phyloP scores from a whole-genome alignment of 2,888 invertebrate genomes.

The Phragmatobia fuliginosa region DNA sequence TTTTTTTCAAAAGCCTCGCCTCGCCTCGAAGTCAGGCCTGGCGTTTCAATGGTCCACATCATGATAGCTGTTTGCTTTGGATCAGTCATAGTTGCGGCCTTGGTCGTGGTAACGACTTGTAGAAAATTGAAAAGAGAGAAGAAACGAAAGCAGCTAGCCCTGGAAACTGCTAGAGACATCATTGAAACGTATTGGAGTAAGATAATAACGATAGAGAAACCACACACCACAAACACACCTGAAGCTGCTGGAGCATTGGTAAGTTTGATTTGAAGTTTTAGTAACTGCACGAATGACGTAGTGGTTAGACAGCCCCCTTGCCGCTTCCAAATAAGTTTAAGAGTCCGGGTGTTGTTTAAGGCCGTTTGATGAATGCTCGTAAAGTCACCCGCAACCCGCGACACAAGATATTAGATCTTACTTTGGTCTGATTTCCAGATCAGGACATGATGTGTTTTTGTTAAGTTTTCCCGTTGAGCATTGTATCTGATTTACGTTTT shows the following conservation, averaged over 20 bases:
- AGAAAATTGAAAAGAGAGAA: conserved; percentile 92
- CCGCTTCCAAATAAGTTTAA: no score
- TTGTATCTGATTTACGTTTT: no score
- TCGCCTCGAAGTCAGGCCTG: conserved; percentile 77
- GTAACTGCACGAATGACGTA: no score
- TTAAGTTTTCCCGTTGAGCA: no score
- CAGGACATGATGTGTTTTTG: no score
- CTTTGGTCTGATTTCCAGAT: no score
- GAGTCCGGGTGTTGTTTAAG: no score
- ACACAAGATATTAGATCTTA: no score
- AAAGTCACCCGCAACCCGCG: no score
- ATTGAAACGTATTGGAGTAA: conserved; percentile 96
- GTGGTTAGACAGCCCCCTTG: no score
- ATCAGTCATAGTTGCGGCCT: conserved; percentile 86
- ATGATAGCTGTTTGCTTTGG: conserved; percentile 87
- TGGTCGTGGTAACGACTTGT: conserved; percentile 89
- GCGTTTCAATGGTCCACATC: conserved; percentile 82
- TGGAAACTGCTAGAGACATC: conserved; percentile 92
- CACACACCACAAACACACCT: conserved; percentile 87
- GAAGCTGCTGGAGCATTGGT: conserved; percentile 88
- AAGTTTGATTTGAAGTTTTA: conserved; percentile 43
- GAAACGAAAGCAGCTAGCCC: conserved; percentile 91
- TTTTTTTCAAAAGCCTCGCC: no score
- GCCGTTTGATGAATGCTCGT: no score
- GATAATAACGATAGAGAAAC: conserved; percentile 95